phyloP scores from a whole-genome alignment of 2,113 vertebrate species.

The chimpanzee (Pan troglodytes) region NHGRI_mPanTro3-v2.1_pri NC_072411.2:79533501-79534000 shows the following conservation, averaged over 20 bases:
- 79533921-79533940: slow-evolving; percentile 7
- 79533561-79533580: background rate
- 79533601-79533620: background rate
- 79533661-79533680: background rate
- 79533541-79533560: background rate
- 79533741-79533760: background rate
- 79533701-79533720: slow-evolving; percentile 19
- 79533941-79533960: background rate
- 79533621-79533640: background rate
- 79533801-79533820: slow-evolving; percentile 19
- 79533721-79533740: background rate
- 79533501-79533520: slow-evolving; percentile 38
- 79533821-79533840: background rate
- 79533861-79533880: background rate
- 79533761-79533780: slow-evolving; percentile 6
- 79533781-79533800: background rate
- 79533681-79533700: background rate
- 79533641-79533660: background rate
- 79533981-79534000: slow-evolving; percentile 25
- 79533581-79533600: background rate
- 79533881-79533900: background rate
- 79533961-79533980: slow-evolving; percentile 23
- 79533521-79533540: slow-evolving; percentile 6
- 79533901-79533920: slow-evolving; percentile 50
- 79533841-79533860: background rate